phyloP scores from a whole-genome alignment of 2,888 invertebrate genomes.

The Drosophila formosana region DNA sequence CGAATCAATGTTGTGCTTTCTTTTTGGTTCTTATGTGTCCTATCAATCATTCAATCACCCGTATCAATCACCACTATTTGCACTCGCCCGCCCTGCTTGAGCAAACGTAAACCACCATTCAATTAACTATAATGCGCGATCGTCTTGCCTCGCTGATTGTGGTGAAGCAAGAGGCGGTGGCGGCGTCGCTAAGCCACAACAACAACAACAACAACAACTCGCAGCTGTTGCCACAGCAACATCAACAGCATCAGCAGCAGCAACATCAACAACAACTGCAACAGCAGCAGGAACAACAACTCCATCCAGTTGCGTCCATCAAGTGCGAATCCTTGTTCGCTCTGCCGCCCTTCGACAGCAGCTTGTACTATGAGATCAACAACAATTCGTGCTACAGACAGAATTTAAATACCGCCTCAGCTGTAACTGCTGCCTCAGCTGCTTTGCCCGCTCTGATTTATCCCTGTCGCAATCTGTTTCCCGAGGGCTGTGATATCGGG shows the following conservation, averaged over 20 bases:
- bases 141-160: constrained; percentile 85
- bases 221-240: constrained; percentile 9
- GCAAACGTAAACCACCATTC: constrained; percentile 17
- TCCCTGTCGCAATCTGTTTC: constrained; percentile 82
- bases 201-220: constrained; percentile 54
- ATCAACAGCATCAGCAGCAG: constrained; percentile 35
- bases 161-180: constrained; percentile 84
- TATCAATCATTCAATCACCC: constrained; percentile 16
- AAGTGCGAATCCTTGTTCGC: constrained; percentile 69
- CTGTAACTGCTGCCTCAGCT: constrained; percentile 15
- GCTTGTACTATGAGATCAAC: constrained; percentile 74
- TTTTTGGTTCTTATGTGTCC: constrained; percentile 17
- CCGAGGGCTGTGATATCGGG: constrained; percentile 81
- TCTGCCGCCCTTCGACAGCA: constrained; percentile 39
- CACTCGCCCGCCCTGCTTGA: constrained; percentile 18
- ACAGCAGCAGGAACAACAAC: constrained; percentile 35
- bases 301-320: constrained; percentile 47
- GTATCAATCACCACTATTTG: constrained; percentile 8
- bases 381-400: constrained; percentile 75
- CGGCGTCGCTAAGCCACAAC: constrained; percentile 43
- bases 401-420: constrained; percentile 57
- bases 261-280: constrained; percentile 42
- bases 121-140: constrained; percentile 83
- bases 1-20: constrained; percentile 15
- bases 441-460: constrained; percentile 69